Percentiles rank a stretch among this genome's conserved stretches.
phyloP scores from a whole-genome alignment of 2,888 invertebrate genomes.

The Perizoma affinitatum region DNA sequence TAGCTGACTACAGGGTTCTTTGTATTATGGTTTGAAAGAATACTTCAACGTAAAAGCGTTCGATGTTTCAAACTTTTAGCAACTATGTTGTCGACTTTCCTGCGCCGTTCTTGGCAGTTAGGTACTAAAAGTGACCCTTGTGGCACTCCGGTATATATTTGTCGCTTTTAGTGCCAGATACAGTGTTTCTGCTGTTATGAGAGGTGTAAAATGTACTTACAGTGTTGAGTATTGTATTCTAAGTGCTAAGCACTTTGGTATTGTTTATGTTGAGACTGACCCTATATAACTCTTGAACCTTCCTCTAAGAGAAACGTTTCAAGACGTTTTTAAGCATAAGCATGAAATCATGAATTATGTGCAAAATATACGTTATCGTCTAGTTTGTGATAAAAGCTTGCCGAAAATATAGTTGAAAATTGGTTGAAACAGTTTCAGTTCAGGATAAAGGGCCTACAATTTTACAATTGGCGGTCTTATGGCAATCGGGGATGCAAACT shows the following conservation, averaged over 20 bases:
- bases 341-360: slow-evolving; percentile 23
- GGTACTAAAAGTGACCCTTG: slow-evolving; percentile 72
- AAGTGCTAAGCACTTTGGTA: slow-evolving; percentile 20
- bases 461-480: too few species aligned
- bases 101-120: slow-evolving; percentile 67
- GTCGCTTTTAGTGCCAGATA: slow-evolving; percentile 71
- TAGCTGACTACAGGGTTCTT: slow-evolving; percentile 41
- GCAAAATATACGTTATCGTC: slow-evolving; percentile 8
- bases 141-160: slow-evolving; percentile 60
- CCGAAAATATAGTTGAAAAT: too few species aligned
- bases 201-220: slow-evolving; percentile 37
- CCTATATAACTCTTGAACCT: too few species aligned
- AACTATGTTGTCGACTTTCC: slow-evolving; percentile 70
- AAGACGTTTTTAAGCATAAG: slow-evolving; percentile 15
- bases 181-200: slow-evolving; percentile 49
- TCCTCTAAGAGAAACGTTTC: too few species aligned
- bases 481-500: too few species aligned
- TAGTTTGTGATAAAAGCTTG: neutral
- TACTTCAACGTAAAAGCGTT: slow-evolving; percentile 73
- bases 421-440: neutral
- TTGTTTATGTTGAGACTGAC: slow-evolving; percentile 9
- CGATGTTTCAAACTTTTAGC: slow-evolving; percentile 79
- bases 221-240: slow-evolving; percentile 31
- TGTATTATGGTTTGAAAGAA: slow-evolving; percentile 51
- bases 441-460: too few species aligned